Conservation (phyloP, 2,797 vertebrate genomes). For the Cryptoprocta ferox region DNA sequence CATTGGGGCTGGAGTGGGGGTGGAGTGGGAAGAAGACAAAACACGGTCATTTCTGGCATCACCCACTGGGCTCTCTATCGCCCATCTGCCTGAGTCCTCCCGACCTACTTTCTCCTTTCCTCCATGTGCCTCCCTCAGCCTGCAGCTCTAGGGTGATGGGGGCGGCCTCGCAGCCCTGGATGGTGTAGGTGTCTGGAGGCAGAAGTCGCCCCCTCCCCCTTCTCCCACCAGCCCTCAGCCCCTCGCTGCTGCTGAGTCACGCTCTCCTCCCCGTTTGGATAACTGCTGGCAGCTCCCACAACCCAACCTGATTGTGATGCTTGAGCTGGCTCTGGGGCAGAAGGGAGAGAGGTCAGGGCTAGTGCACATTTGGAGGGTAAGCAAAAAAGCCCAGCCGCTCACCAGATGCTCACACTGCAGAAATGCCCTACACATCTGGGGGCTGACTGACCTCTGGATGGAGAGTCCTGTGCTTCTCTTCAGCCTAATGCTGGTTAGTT, state of each 20-base stretch:
- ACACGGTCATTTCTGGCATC: neutral
- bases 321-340: neutral
- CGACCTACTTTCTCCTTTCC: constrained; percentile 21
- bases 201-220: neutral
- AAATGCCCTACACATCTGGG: neutral
- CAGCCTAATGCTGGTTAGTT: neutral
- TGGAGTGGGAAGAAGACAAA: neutral
- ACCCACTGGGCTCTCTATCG: neutral
- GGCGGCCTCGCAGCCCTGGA: neutral
- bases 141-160: neutral
- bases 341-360: neutral
- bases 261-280: neutral
- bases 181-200: neutral
- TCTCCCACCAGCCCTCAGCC: neutral
- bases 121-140: neutral
- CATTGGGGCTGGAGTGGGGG: neutral
- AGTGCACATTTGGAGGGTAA: neutral
- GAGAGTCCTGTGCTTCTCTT: neutral
- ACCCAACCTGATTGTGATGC: neutral
- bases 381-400: neutral
- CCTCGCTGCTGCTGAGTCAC: neutral
- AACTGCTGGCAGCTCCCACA: neutral
- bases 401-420: neutral
- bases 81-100: neutral
- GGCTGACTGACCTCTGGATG: neutral